Percentiles rank a stretch among this genome's conserved stretches.
phyloP scores from a whole-genome alignment of 2,797 vertebrate genomes.

The Lepus oiostolus region DNA sequence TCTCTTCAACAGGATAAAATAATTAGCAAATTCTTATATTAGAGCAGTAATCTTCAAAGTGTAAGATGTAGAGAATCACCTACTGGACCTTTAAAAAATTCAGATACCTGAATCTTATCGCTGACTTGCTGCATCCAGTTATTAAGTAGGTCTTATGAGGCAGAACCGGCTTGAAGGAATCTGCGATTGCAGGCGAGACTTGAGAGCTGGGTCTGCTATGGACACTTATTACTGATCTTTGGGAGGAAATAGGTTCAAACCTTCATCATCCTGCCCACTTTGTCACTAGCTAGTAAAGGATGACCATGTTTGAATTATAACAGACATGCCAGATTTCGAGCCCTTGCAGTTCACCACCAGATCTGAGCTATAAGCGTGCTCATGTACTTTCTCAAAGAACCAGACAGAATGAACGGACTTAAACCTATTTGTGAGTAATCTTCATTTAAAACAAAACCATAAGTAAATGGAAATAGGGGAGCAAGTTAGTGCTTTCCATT shows the following conservation, averaged over 20 bases:
- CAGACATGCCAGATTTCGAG: background rate
- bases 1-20: conserved; percentile 36
- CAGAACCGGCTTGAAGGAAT: too few relatives aligned
- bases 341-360: background rate
- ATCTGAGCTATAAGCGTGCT: background rate
- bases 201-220: background rate
- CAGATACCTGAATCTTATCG: background rate
- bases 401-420: background rate
- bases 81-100: background rate
- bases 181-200: background rate
- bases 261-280: background rate
- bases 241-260: background rate
- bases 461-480: background rate
- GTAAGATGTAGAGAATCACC: background rate
- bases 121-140: background rate
- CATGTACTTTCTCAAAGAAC: background rate
- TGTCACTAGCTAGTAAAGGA: conserved; percentile 26
- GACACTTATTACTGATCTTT: background rate
- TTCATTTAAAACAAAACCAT: background rate
- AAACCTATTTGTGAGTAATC: background rate
- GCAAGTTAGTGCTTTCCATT: background rate
- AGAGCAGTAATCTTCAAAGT: background rate
- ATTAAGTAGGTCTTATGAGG: background rate
- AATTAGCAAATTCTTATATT: conserved; percentile 45
- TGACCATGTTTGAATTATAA: background rate